Conservation (phyloP, 2,888 invertebrate genomes). For the Malthinus flaveolus region DNA sequence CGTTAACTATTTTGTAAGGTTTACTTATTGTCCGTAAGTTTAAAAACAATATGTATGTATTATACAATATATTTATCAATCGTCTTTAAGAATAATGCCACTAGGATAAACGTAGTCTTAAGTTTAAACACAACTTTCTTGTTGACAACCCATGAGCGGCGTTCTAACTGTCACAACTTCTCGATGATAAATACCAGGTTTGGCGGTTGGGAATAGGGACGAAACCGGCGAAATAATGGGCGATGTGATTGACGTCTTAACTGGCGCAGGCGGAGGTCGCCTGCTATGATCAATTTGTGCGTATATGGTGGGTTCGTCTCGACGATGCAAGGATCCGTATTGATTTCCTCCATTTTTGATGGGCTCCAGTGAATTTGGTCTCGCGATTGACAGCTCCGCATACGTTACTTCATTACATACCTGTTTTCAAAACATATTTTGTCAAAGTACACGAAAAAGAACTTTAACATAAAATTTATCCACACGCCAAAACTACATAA, state of each 20-base stretch:
- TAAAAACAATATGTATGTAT: constrained; percentile 17
- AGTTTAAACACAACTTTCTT: constrained; percentile 68
- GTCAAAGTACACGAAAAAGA: constrained; percentile 5
- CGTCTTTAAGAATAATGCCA: constrained; percentile 19
- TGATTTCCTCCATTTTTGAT: constrained; percentile 51
- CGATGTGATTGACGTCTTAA: constrained; percentile 52
- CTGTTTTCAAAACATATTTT: constrained; percentile 36
- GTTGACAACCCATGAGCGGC: constrained; percentile 68
- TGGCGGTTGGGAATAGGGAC: constrained; percentile 48
- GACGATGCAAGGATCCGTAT: constrained; percentile 49
- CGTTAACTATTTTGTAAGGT: constrained; percentile 13
- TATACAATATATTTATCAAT: constrained; percentile 20
- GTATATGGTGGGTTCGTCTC: constrained; percentile 71
- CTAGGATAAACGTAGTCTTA: constrained; percentile 15
- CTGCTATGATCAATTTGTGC: constrained; percentile 74
- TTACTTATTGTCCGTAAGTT: constrained; percentile 26
- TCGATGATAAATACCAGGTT: constrained; percentile 58
- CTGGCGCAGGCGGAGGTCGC: constrained; percentile 51
- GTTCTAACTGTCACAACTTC: constrained; percentile 74
- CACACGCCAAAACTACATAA: no score
- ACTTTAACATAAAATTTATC: neutral
- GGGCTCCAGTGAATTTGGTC: constrained; percentile 58
- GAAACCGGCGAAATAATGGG: constrained; percentile 56
- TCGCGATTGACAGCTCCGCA: constrained; percentile 62
- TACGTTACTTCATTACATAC: constrained; percentile 63